Percentiles rank a stretch among this genome's conserved stretches.
Evolutionary conservation across 2,113 vertebrate genomes (phyloP).

Genomic region (Nothocercus julius): DNA sequence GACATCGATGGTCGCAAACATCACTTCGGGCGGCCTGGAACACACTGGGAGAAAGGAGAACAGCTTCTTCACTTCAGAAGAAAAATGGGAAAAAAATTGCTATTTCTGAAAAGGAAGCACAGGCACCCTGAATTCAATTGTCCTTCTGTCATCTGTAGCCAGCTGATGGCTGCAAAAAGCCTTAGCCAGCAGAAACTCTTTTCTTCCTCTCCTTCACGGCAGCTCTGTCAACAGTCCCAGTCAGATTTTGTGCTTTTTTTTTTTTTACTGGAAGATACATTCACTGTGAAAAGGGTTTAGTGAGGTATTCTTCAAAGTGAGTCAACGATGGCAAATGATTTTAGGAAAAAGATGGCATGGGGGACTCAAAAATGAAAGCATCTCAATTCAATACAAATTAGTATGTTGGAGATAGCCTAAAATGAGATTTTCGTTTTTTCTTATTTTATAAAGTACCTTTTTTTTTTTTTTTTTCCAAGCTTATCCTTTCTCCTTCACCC

Average conservation of each 20-base stretch:
- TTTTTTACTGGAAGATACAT: not conserved
- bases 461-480: not conserved
- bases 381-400: not conserved
- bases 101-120: not conserved
- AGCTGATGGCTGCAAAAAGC: not conserved
- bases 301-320: not conserved
- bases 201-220: not conserved
- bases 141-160: not conserved
- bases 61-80: not conserved
- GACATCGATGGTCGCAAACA: slow-evolving; percentile 54
- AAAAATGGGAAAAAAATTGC: not conserved
- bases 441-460: not conserved
- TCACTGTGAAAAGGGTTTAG: not conserved
- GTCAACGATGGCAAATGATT: not conserved
- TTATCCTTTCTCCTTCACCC: not conserved
- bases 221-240: not conserved
- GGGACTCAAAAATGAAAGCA: not conserved
- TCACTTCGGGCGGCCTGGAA: slow-evolving; percentile 69
- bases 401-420: not conserved
- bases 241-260: not conserved
- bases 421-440: not conserved
- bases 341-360: not conserved
- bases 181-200: not conserved
- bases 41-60: slow-evolving; percentile 79
- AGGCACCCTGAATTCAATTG: not conserved